These are phyloP conservation scores for human DNA, from an alignment of 2,113 vertebrate genomes.

Conservation along the genomic window DNA sequence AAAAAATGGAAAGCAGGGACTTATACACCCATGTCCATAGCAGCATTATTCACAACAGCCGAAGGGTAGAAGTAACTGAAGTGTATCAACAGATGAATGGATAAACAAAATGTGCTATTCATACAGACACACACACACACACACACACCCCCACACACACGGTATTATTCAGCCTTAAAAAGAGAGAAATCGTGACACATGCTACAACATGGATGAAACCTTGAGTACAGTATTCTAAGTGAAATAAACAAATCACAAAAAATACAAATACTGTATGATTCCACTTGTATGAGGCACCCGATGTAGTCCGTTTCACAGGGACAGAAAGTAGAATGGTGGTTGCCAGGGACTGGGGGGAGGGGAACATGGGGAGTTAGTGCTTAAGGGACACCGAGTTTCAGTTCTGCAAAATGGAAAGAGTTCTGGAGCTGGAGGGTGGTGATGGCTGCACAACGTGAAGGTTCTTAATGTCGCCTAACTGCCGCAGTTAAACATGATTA, in stretches of 20 bases:
- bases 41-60: not conserved
- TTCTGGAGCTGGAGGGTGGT: accelerated
- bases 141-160: accelerated
- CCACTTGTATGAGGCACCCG: not conserved
- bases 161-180: not conserved
- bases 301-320: not conserved
- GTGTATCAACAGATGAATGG: accelerated
- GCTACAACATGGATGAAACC: no score
- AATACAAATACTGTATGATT: no score
- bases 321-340: not conserved
- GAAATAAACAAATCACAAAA: not conserved
- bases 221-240: not conserved
- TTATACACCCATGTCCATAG: no score
- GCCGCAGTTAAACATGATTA: not conserved
- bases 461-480: accelerated
- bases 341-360: no score
- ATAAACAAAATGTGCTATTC: not conserved
- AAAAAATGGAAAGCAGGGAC: not conserved
- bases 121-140: no score
- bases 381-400: not conserved
- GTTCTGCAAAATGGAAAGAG: not conserved
- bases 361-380: not conserved
- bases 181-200: not conserved
- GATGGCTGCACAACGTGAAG: accelerated
- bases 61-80: no score